Evolutionary conservation across 2,797 vertebrate species (phyloP).

Genomic region (Chaetophractus vellerosus): DNA sequence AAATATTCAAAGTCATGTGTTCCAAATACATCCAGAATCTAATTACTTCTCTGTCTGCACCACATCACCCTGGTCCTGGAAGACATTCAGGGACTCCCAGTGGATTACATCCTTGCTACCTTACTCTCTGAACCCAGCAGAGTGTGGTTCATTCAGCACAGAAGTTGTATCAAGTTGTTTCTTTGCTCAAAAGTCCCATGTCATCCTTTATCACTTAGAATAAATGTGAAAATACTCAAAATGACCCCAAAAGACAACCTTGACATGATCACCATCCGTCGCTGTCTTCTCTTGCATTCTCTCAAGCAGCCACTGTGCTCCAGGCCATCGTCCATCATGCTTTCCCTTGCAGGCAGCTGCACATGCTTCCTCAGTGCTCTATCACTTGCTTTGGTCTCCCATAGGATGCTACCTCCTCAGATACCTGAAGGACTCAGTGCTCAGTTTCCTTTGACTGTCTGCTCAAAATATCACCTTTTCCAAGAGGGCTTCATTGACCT

Average conservation of each 20-base stretch:
- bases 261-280: neutral
- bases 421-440: neutral
- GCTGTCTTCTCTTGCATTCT: rapidly evolving
- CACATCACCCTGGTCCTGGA: neutral
- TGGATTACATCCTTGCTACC: neutral
- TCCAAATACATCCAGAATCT: neutral
- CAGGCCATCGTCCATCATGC: neutral
- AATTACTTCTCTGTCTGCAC: neutral
- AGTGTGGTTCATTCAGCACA: neutral
- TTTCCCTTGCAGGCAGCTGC: neutral
- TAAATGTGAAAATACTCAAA: neutral
- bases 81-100: neutral
- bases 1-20: neutral
- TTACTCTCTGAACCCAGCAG: neutral
- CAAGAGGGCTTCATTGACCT: no score
- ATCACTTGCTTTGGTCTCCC: neutral
- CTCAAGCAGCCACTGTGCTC: neutral
- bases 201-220: neutral
- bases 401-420: neutral
- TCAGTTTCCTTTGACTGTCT: neutral
- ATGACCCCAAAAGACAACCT: neutral
- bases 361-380: neutral
- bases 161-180: neutral
- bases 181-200: neutral
- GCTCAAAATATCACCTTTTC: neutral